phyloP scores from a whole-genome alignment of 2,888 invertebrate genomes.

The Galerucella pusilla region DNA sequence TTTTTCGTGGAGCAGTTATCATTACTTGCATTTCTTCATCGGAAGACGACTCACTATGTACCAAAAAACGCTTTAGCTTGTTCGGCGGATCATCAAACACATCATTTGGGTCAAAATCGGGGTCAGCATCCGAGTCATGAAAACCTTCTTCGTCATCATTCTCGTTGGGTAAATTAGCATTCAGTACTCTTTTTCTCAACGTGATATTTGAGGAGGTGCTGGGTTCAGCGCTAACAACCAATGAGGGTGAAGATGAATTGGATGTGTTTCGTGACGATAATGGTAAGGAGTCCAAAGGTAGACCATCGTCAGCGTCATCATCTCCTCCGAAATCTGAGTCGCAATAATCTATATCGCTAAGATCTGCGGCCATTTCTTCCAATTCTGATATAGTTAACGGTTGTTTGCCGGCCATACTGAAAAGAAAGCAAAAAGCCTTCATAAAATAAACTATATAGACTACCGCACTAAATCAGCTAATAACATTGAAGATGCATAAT shows the following conservation, averaged over 20 bases:
- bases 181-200: background rate
- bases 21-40: background rate
- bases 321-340: slow-evolving; percentile 9
- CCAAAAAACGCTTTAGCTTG: background rate
- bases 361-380: background rate
- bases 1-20: too few species aligned
- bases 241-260: background rate
- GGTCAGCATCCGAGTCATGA: slow-evolving; percentile 8
- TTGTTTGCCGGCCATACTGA: background rate
- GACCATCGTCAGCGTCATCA: slow-evolving; percentile 5
- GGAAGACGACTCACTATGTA: background rate
- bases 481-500: background rate
- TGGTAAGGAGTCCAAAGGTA: slow-evolving; percentile 4
- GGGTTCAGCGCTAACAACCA: background rate
- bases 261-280: slow-evolving; percentile 10
- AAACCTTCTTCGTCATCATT: background rate
- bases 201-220: background rate
- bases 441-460: background rate
- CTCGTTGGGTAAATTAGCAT: background rate
- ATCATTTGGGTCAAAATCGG: background rate
- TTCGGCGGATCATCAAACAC: background rate
- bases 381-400: background rate
- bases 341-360: slow-evolving; percentile 14
- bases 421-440: background rate
- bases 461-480: background rate